A percentile compares a stretch with the other conserved stretches of the same genome.
Evolutionary conservation across 2,797 vertebrate species (phyloP).

Genomic region (Cirrhinus molitorella): DNA sequence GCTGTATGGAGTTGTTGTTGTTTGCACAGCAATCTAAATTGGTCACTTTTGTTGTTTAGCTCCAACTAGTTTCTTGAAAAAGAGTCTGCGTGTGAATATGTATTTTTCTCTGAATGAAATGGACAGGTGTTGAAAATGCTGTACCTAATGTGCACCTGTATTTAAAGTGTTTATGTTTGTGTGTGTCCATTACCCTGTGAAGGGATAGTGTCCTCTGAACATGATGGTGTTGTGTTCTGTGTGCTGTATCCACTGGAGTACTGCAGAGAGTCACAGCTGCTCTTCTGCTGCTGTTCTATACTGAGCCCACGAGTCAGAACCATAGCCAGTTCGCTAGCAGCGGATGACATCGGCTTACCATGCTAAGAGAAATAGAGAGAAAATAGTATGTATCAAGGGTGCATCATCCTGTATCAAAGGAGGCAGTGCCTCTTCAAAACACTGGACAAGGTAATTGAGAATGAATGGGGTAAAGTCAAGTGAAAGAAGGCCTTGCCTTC

Average conservation of each 20-base stretch:
- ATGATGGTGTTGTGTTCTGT: constrained; percentile 95
- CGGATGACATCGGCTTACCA: constrained; percentile 89
- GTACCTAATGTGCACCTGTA: neutral
- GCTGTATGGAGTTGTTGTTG: neutral
- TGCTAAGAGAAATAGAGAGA: constrained; percentile 79
- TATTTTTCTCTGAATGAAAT: neutral
- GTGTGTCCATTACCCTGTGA: constrained; percentile 87
- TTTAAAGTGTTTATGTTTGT: constrained; percentile 9
- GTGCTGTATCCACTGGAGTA: constrained; percentile 98
- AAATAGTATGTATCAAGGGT: neutral
- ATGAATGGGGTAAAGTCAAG: too few relatives aligned
- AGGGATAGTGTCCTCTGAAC: constrained; percentile 98
- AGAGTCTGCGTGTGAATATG: neutral
- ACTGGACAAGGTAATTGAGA: too few relatives aligned
- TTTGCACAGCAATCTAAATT: neutral
- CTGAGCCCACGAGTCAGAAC: constrained; percentile 95
- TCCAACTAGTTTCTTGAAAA: neutral
- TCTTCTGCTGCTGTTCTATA: constrained; percentile 97
- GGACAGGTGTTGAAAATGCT: neutral
- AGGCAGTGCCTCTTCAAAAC: too few relatives aligned
- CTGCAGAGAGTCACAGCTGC: constrained; percentile 96
- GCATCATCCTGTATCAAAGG: too few relatives aligned
- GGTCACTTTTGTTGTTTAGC: neutral
- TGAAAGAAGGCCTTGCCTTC: too few relatives aligned
- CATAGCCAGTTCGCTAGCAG: constrained; percentile 94